These are phyloP conservation scores for Gadopsis marmoratus DNA, from an alignment of 2,797 vertebrate genomes.

Conservation along the genomic window DNA sequence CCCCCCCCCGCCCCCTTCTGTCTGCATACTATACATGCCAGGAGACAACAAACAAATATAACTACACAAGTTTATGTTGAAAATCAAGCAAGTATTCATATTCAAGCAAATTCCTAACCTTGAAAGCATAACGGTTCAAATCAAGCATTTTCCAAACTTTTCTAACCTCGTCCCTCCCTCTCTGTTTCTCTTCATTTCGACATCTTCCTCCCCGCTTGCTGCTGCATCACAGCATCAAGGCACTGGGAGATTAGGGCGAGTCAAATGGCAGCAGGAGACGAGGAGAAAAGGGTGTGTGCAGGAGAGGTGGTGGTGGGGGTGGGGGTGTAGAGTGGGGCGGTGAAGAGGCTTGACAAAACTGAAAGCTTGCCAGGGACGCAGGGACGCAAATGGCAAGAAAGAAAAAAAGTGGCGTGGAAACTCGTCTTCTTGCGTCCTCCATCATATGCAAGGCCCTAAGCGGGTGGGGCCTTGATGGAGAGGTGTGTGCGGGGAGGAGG, in stretches of 20 bases:
- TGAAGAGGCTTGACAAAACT: constrained; percentile 92
- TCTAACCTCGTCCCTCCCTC: not conserved
- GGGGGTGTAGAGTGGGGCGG: constrained; percentile 76
- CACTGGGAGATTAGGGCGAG: constrained; percentile 85
- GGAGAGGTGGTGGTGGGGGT: constrained; percentile 65
- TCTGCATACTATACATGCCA: too few relatives aligned
- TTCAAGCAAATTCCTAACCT: too few relatives aligned
- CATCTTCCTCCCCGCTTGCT: constrained; percentile 78
- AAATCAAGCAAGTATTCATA: too few relatives aligned
- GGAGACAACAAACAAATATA: too few relatives aligned
- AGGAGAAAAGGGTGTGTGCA: constrained; percentile 16
- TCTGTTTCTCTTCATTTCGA: constrained; percentile 32
- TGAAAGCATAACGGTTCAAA: too few relatives aligned
- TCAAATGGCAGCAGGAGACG: constrained; percentile 36
- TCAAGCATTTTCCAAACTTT: too few relatives aligned
- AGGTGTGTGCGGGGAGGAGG: constrained; percentile 26
- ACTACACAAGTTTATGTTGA: too few relatives aligned
- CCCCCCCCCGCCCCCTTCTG: constrained; percentile 22
- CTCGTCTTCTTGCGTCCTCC: constrained; percentile 79
- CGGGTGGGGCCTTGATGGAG: constrained; percentile 64
- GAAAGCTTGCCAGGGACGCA: constrained; percentile 91
- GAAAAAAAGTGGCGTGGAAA: constrained; percentile 83
- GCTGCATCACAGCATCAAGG: constrained; percentile 88
- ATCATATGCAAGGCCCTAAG: constrained; percentile 88
- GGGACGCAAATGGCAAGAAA: constrained; percentile 90